Evolutionary conservation across 2,888 invertebrate species (phyloP).

Genomic region (Diaperis boleti): DNA sequence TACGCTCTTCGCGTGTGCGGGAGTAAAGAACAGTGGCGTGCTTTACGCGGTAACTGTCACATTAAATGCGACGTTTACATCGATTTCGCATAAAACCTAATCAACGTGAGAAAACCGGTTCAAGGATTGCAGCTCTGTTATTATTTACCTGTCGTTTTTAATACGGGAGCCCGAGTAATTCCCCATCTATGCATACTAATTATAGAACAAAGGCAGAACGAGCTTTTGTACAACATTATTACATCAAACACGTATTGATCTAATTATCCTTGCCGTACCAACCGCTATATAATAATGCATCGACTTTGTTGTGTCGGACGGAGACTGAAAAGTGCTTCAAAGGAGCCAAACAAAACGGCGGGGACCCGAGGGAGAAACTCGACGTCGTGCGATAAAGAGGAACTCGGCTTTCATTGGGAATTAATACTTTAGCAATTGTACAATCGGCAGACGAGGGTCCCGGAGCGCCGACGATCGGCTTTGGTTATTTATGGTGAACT

Average conservation of each 20-base stretch:
- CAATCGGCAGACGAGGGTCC: background rate
- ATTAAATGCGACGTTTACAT: conserved; percentile 38
- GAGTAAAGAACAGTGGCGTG: conserved; percentile 11
- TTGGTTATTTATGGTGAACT: background rate
- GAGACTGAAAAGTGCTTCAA: conserved; percentile 27
- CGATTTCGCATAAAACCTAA: conserved; percentile 31
- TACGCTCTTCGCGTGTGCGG: conserved; percentile 6
- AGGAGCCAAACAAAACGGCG: conserved; percentile 12
- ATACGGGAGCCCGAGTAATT: conserved; percentile 27
- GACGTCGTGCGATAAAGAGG: conserved; percentile 1
- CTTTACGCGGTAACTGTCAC: conserved; percentile 31
- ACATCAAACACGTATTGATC: conserved; percentile 40
- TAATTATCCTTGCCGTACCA: conserved; percentile 41
- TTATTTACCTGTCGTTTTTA: conserved; percentile 30
- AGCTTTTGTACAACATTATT: conserved; percentile 36
- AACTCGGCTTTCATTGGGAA: background rate
- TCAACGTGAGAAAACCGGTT: conserved; percentile 11
- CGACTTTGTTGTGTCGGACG: conserved; percentile 28
- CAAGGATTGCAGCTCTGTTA: conserved; percentile 24
- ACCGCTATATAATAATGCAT: conserved; percentile 38
- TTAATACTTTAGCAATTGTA: conserved; percentile 2
- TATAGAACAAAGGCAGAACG: conserved; percentile 34
- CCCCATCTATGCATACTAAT: conserved; percentile 39
- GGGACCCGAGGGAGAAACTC: conserved; percentile 3
- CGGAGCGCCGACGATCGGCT: background rate